Evolutionary conservation across 1,140 invertebrate species (phyloP).

Genomic region (Achatina immaculata): DNA sequence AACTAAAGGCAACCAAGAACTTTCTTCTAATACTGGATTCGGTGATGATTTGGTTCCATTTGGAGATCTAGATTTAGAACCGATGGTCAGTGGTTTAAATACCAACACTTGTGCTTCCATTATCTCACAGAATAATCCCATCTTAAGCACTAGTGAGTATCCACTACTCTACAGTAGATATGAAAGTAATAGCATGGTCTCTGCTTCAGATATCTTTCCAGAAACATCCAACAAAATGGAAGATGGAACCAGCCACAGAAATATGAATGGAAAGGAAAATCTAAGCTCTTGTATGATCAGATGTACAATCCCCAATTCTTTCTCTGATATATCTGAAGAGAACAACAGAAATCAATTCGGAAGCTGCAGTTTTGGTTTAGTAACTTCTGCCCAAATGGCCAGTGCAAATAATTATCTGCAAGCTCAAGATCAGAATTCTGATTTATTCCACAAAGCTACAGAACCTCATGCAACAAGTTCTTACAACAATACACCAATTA

Average conservation of each 20-base stretch:
- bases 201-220: background rate
- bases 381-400: background rate
- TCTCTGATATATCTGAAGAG: background rate
- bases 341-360: background rate
- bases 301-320: background rate
- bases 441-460: background rate
- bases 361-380: background rate
- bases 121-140: background rate
- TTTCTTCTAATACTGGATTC: background rate
- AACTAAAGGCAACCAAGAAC: background rate
- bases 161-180: background rate
- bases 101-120: background rate
- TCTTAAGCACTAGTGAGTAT: background rate
- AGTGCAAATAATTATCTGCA: conserved; percentile 21
- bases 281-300: background rate
- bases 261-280: no score
- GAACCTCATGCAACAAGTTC: background rate
- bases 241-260: background rate
- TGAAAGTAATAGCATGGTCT: background rate
- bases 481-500: background rate
- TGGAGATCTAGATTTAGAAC: background rate
- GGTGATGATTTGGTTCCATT: no score
- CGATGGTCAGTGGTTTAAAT: conserved; percentile 4
- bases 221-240: background rate
- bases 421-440: conserved; percentile 17